Percentiles rank a stretch among this genome's conserved stretches.
phyloP scores from a whole-genome alignment of 2,113 vertebrate species.

The Anser brachyrhynchus region DNA sequence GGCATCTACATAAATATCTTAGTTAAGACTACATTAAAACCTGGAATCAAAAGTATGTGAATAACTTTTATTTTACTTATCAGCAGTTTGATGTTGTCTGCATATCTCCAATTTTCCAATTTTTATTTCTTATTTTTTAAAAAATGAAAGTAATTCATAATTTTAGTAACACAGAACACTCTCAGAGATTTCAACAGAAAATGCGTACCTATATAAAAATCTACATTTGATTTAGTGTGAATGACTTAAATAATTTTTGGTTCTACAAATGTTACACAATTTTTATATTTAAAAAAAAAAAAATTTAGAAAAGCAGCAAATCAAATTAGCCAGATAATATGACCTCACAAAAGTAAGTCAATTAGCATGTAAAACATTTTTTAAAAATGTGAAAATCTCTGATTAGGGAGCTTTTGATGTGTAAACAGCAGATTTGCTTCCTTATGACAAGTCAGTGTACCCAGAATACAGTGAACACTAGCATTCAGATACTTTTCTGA shows the following conservation, averaged over 20 bases:
- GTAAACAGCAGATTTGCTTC: neutral
- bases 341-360: neutral
- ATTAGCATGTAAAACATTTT: neutral
- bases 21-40: neutral
- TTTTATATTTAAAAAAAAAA: neutral
- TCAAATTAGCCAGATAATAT: neutral
- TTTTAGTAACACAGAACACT: neutral
- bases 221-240: neutral
- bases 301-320: neutral
- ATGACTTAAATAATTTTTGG: neutral
- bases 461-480: neutral
- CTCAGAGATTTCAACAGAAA: neutral
- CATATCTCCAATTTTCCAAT: fast-evolving
- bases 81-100: neutral
- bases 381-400: neutral
- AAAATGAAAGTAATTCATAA: neutral
- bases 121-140: neutral
- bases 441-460: neutral
- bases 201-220: fast-evolving
- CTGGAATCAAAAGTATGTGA: neutral
- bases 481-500: neutral
- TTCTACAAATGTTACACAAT: neutral
- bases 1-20: fast-evolving
- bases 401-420: neutral
- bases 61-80: neutral